A percentile compares a stretch with the other conserved stretches of the same genome.
Conservation (phyloP, 2,113 vertebrate genomes). For the Hiodon alosoides region DNA sequence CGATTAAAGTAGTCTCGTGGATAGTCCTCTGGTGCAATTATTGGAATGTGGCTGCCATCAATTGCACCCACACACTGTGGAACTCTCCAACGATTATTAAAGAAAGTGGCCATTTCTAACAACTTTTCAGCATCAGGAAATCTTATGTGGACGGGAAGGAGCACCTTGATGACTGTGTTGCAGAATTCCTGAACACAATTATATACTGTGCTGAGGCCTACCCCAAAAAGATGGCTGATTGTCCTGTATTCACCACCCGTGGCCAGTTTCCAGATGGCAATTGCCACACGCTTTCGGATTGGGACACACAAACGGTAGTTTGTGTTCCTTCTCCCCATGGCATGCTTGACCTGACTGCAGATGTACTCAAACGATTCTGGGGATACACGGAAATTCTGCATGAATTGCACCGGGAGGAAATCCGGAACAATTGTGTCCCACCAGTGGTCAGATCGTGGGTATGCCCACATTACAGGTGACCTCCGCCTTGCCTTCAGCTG, state of each 20-base stretch:
- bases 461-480: slow-evolving; percentile 10
- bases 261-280: slow-evolving; percentile 31
- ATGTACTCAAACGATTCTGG: slow-evolving; percentile 25
- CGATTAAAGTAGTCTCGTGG: slow-evolving; percentile 27
- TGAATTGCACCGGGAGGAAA: slow-evolving; percentile 16
- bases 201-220: slow-evolving; percentile 25
- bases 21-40: slow-evolving; percentile 29
- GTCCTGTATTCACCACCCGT: slow-evolving; percentile 25
- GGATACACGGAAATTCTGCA: slow-evolving; percentile 28
- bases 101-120: slow-evolving; percentile 13
- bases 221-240: slow-evolving; percentile 26
- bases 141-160: not conserved
- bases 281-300: slow-evolving; percentile 21
- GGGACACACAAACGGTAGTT: slow-evolving; percentile 31
- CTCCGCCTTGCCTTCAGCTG: not conserved
- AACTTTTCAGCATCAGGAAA: slow-evolving; percentile 4
- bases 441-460: slow-evolving; percentile 21
- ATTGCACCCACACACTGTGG: slow-evolving; percentile 28
- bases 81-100: slow-evolving; percentile 15
- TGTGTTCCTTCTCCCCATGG: slow-evolving; percentile 22
- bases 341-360: slow-evolving; percentile 9
- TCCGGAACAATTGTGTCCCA: slow-evolving; percentile 27
- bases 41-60: slow-evolving; percentile 29
- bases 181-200: slow-evolving; percentile 33
- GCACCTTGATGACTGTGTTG: slow-evolving; percentile 13